These are phyloP conservation scores for Aepyceros melampus DNA, from an alignment of 2,113 vertebrate genomes.

Conservation along the genomic window DNA sequence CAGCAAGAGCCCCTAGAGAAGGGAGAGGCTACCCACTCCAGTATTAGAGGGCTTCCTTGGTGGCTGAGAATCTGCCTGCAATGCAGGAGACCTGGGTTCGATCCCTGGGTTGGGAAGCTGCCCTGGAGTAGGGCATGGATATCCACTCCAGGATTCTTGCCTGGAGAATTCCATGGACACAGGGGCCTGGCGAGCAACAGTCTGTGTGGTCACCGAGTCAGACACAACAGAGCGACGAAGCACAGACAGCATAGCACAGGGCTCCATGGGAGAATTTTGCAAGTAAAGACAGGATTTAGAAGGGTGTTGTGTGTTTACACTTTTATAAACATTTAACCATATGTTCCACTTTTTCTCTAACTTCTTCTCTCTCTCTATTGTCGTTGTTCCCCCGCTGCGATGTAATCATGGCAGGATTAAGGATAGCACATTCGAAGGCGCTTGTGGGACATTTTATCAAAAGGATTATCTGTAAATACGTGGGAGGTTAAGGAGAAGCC, in stretches of 20 bases:
- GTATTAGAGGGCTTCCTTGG: not conserved
- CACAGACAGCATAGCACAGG: not conserved
- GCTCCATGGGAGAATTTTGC: not conserved
- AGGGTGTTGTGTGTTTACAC: not conserved
- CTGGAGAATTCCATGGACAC: not conserved
- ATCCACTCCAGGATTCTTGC: not conserved
- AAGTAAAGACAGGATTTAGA: not conserved
- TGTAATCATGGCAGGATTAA: not conserved
- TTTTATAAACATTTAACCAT: not conserved
- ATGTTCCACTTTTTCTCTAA: not conserved
- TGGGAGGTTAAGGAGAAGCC: not conserved
- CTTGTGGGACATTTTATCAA: not conserved
- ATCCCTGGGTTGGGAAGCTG: not conserved
- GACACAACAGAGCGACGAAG: not conserved
- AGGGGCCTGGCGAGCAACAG: not conserved
- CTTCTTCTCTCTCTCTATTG: not conserved
- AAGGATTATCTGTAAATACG: not conserved
- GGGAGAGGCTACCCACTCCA: not conserved
- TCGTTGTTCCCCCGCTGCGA: rapidly evolving
- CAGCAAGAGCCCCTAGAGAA: not conserved
- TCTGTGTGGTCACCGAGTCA: not conserved
- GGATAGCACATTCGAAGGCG: not conserved
- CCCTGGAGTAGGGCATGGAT: not conserved
- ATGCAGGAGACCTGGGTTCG: not conserved
- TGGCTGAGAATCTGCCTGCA: not conserved